Base-by-base conservation (phyloP, 2,113 vertebrate species). In the Phrynosoma platyrhinos region DNA sequence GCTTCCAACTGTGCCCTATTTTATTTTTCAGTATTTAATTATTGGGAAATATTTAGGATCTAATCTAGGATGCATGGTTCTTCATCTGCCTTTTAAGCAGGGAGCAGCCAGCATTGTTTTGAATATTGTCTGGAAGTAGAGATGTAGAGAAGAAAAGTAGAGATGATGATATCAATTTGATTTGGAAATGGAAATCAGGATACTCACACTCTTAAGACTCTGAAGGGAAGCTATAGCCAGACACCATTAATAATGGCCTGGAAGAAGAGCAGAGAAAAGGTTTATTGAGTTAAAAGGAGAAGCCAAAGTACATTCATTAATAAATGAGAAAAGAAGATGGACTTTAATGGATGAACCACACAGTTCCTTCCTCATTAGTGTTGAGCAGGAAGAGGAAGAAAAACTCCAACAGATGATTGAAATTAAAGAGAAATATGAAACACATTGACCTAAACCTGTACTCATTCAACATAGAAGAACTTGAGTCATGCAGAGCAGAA, bases 221-320 rank as follows among this genome's bases (percentile, higher is more conserved):
- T 3, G 0, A 68, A 21, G 84, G 7, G 21, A 79, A 36, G 9
- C 0, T 90, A 21, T 52, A 75, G 10, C 14, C 25, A 3, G 81
- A 72, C 30, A 4, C 7, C 13, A 21, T 77, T 82, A 20, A 2
- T 53, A 1, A 78, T 5, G 1, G 1, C 36, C 21, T 40, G 55
- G 21, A 79, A 87, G 75, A 62, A 66, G 2, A 9, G 1, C 23
- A 0, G 2, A 5, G 2, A 62, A 3, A 9, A 25, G 0, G 0
- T 27, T 77, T 0, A 0, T n/a, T 36, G 71, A 10, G 80, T 8
- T 64, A 62, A 79, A 88, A 32, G 25, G 72, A 90, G 90, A 30
- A 13, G n/a, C 13, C 52, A 27, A 68, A 83, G 42, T 58, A 77
- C 36, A 1, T 83, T 13, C 40, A 36, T 0, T 90, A 83, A 81